phyloP scores from a whole-genome alignment of 2,888 invertebrate genomes.

The Diachrysia chrysitis region DNA sequence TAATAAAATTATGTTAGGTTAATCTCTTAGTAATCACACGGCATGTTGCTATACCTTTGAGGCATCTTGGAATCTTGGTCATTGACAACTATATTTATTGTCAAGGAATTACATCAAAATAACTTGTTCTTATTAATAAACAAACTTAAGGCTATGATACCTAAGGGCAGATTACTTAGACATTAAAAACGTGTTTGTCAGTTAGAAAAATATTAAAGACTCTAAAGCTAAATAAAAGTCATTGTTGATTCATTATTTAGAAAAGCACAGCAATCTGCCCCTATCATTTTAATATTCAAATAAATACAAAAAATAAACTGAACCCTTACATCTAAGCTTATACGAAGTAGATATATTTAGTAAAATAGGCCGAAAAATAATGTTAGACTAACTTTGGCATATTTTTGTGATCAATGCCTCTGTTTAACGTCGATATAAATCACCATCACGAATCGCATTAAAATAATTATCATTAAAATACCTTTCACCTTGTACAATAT shows the following conservation, averaged over 20 bases:
- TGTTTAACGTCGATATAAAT: constrained; percentile 43
- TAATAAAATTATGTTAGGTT: constrained; percentile 41
- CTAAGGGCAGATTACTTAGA: not conserved
- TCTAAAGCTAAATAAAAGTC: too few species aligned
- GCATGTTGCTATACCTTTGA: constrained; percentile 11
- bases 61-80: constrained; percentile 18
- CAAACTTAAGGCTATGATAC: not conserved
- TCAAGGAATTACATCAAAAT: not conserved
- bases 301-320: constrained; percentile 39
- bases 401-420: constrained; percentile 79
- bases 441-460: constrained; percentile 40
- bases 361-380: constrained; percentile 55
- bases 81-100: constrained; percentile 4
- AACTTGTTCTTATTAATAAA: not conserved
- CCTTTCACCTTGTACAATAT: constrained; percentile 37
- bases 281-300: constrained; percentile 27
- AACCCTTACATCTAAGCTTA: constrained; percentile 44
- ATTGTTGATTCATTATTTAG: too few species aligned
- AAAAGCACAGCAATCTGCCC: constrained; percentile 23
- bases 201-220: not conserved
- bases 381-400: constrained; percentile 82
- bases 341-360: constrained; percentile 43
- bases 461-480: constrained; percentile 33
- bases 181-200: not conserved
- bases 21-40: constrained; percentile 31